Percentiles rank a stretch among this genome's conserved stretches.
Conservation (phyloP, 2,797 vertebrate genomes). For the Miopithecus talapoin region DNA sequence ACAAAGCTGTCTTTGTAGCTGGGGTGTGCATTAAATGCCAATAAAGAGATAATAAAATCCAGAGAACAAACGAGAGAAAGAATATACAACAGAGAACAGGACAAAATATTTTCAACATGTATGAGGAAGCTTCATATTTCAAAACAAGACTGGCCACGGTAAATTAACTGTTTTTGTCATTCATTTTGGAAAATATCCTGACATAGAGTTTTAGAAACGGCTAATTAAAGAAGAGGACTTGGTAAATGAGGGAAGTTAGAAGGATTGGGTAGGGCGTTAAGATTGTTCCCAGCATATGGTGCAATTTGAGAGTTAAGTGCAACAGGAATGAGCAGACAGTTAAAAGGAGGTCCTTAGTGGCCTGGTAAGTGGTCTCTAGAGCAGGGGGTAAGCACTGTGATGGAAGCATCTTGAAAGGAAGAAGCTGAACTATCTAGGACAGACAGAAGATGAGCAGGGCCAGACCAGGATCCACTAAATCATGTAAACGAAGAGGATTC, state of each 20-base stretch:
- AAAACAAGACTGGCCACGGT: not conserved
- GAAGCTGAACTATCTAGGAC: not conserved
- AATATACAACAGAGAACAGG: not conserved
- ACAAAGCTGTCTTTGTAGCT: not conserved
- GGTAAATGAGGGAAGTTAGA: not conserved
- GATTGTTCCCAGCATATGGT: not conserved
- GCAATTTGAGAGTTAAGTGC: not conserved
- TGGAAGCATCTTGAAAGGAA: not conserved
- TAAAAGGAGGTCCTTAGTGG: not conserved
- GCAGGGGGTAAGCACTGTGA: not conserved
- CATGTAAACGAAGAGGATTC: not conserved
- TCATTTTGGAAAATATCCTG: not conserved
- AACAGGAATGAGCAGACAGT: not conserved
- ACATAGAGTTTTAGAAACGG: not conserved
- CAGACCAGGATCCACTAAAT: not conserved
- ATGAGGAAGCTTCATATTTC: not conserved
- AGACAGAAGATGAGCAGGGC: not conserved
- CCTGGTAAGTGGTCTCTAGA: not conserved
- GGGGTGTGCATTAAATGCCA: not conserved
- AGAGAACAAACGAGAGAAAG: not conserved
- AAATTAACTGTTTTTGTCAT: not conserved
- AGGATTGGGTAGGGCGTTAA: not conserved
- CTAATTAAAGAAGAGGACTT: not conserved
- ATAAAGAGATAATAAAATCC: not conserved
- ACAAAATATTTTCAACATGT: not conserved